Percentiles rank a stretch among this genome's conserved stretches.
These are phyloP conservation scores for Drosophila greeni DNA, from an alignment of 2,888 invertebrate genomes.

Conservation along the genomic window DNA sequence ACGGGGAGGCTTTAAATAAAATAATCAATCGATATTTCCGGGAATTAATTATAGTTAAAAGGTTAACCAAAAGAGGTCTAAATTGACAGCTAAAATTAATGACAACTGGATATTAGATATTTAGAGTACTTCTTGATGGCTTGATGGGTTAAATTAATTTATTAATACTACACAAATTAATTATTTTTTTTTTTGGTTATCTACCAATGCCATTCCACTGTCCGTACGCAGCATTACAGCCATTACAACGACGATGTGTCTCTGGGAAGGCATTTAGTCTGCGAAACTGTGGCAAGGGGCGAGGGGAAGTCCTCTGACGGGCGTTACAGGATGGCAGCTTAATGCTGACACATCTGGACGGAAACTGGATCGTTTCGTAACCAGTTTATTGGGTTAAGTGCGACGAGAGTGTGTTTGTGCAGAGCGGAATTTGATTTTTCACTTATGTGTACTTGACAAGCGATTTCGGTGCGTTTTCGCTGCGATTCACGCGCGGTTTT, in stretches of 20 bases:
- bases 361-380: slow-evolving; percentile 45
- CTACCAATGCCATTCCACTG: slow-evolving; percentile 10
- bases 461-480: slow-evolving; percentile 38
- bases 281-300: slow-evolving; percentile 40
- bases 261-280: slow-evolving; percentile 40
- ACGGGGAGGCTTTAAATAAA: slow-evolving; percentile 10
- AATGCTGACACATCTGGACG: slow-evolving; percentile 47
- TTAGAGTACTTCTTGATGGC: neutral
- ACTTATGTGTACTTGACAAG: slow-evolving; percentile 29
- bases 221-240: slow-evolving; percentile 37
- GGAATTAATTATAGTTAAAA: neutral
- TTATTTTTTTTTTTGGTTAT: neutral
- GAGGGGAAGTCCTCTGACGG: neutral
- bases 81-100: neutral
- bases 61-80: neutral
- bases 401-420: slow-evolving; percentile 21
- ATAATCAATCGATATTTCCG: slow-evolving; percentile 12
- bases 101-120: neutral
- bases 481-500: slow-evolving; percentile 27
- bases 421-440: slow-evolving; percentile 35
- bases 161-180: neutral
- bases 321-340: slow-evolving; percentile 3
- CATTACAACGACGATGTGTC: slow-evolving; percentile 43
- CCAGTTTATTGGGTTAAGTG: slow-evolving; percentile 66
- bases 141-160: too few relatives aligned